Base-by-base conservation (phyloP, 23 tunicate genomes). In the Ascidia mentula region DNA sequence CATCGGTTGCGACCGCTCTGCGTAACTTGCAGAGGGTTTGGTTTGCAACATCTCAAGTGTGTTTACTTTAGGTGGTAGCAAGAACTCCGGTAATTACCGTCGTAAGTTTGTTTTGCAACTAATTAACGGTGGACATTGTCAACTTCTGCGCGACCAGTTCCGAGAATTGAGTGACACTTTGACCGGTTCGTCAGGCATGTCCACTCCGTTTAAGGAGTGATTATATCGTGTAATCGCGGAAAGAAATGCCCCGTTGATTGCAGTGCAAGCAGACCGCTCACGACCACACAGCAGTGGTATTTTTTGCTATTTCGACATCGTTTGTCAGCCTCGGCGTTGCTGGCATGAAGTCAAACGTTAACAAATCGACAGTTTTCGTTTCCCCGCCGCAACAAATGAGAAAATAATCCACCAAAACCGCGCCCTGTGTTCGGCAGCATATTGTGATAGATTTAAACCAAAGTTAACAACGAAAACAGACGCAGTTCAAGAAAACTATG, bases 301-400 rank as follows among this genome's bases (percentile, higher is more conserved):
- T n/a, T n/a, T n/a, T n/a, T n/a, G 65, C 4, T 6, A 26, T 53
- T 53, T 53, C 13, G 65, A 53, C n/a, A 53, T 53, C 65, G 65
- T 53, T 53, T 53, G 65, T 53, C 65, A 53, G 65, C 65, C 65
- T 53, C 24, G 28, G 2, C 65, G 12, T 26, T 20, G 7, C 22
- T 53, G 65, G 7, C 65, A 6, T 26, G 65, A 28, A 20, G 24
- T 28, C 28, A 26, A 28, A 53, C 28, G 24, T 53, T 9, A 20
- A 28, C 24, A 26, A 20, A 53, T 53, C 65, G 13, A 26, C 65
- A 28, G 24, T 53, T 53, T 53, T 9, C 28, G 65, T 53, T 53
- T 26, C 24, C 24, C 65, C 65, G 65, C 65, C 65, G 65, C 65
- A 53, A 9, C 65, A 53, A 28, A 53, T 53, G 65, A 53, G 65